A percentile compares a stretch with the other conserved stretches of the same genome.
phyloP scores from a whole-genome alignment of 2,888 invertebrate species.

The Endomychus coccineus region DNA sequence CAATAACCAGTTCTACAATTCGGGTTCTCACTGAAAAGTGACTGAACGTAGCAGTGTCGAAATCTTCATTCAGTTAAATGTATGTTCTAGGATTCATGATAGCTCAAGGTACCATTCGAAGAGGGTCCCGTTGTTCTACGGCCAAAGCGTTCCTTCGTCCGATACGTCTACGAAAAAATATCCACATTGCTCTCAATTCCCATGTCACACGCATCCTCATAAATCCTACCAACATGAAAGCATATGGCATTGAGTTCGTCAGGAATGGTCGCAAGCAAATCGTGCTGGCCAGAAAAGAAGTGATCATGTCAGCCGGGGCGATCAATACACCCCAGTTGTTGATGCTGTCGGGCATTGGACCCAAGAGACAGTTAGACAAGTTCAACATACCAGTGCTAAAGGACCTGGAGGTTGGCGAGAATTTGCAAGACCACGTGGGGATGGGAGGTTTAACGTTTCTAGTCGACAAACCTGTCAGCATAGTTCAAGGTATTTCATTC shows the following conservation, averaged over 20 bases:
- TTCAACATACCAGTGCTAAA: constrained; percentile 67
- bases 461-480: constrained; percentile 76
- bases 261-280: constrained; percentile 63
- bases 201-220: constrained; percentile 72
- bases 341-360: constrained; percentile 72
- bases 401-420: constrained; percentile 71
- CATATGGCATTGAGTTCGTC: constrained; percentile 72
- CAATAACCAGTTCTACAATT: no score
- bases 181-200: constrained; percentile 73
- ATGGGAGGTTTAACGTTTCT: constrained; percentile 72
- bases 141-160: constrained; percentile 83
- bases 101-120: constrained; percentile 75
- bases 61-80: no score
- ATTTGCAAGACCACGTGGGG: constrained; percentile 82
- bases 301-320: constrained; percentile 83
- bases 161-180: constrained; percentile 63
- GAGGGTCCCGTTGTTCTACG: constrained; percentile 78
- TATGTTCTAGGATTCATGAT: constrained; percentile 71
- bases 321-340: constrained; percentile 88
- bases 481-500: no score
- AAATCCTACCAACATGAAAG: constrained; percentile 64
- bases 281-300: constrained; percentile 70
- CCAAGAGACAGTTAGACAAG: constrained; percentile 58
- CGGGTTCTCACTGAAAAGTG: no score
- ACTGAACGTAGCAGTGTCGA: no score